A percentile compares a stretch with the other conserved stretches of the same genome.
These are phyloP conservation scores for Gyrodactylus salaris DNA, from an alignment of 1,140 invertebrate species.

Conservation along the genomic window DNA sequence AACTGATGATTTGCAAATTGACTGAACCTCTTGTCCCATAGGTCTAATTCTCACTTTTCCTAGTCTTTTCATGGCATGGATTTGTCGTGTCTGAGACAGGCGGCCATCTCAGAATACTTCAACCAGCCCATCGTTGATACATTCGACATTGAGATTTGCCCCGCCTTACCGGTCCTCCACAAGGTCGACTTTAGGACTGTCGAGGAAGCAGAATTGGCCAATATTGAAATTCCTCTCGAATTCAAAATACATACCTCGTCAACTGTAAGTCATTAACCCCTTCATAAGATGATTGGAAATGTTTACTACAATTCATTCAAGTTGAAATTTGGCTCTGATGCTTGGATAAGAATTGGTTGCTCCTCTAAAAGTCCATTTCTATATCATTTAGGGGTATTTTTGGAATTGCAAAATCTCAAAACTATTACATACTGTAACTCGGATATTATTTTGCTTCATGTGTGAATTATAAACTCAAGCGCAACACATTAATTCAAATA, in stretches of 20 bases:
- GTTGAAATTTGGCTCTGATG: no score
- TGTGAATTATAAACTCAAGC: no score
- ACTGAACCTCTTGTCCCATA: conserved; percentile 14
- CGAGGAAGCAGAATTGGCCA: conserved; percentile 64
- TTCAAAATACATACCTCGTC: conserved; percentile 34
- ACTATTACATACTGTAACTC: no score
- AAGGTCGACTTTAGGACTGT: conserved; percentile 74
- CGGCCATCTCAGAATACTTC: conserved; percentile 85
- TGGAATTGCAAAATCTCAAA: no score
- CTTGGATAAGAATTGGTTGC: no score
- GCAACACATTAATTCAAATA: no score
- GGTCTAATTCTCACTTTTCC: conserved; percentile 42
- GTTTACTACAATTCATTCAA: no score
- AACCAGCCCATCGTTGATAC: conserved; percentile 93
- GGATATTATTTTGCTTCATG: no score
- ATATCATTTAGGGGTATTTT: no score
- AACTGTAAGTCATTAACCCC: not conserved
- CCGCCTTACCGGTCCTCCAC: conserved; percentile 66
- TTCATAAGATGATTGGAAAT: no score
- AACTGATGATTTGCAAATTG: no score
- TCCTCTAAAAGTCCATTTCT: no score
- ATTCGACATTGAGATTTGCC: conserved; percentile 82
- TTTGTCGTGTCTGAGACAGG: conserved; percentile 47
- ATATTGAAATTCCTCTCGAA: conserved; percentile 68
- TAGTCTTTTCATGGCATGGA: conserved; percentile 78